These are phyloP conservation scores for Drosophila phalerata DNA, from an alignment of 2,888 invertebrate species.

Conservation along the genomic window DNA sequence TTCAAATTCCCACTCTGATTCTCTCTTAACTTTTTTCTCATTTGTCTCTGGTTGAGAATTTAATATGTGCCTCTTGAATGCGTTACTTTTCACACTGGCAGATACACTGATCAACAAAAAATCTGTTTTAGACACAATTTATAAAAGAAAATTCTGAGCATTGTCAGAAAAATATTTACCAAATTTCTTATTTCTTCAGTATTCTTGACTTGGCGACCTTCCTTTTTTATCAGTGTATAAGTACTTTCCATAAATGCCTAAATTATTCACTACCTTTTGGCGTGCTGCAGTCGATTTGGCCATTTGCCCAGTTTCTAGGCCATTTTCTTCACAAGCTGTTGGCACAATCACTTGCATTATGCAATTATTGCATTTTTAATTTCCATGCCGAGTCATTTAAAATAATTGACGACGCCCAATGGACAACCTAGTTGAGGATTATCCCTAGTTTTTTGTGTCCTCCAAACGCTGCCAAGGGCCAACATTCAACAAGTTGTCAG, in stretches of 20 bases:
- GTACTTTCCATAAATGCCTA: conserved; percentile 14
- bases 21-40: conserved; percentile 7
- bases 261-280: conserved; percentile 53
- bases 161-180: no score
- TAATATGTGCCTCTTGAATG: conserved; percentile 16
- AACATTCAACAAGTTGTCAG: conserved; percentile 62
- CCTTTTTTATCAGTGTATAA: not conserved
- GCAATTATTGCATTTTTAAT: conserved; percentile 76
- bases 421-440: not conserved
- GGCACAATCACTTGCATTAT: conserved; percentile 62
- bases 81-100: conserved; percentile 30
- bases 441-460: conserved; percentile 13
- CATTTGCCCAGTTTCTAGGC: conserved; percentile 35
- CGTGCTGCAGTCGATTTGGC: conserved; percentile 47
- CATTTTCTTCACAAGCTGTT: conserved; percentile 32
- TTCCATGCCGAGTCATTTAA: conserved; percentile 74
- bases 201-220: no score
- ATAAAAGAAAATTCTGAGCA: no score
- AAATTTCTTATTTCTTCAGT: no score
- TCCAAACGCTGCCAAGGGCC: conserved; percentile 46
- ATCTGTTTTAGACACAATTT: no score
- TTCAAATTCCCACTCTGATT: conserved; percentile 14
- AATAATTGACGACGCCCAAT: conserved; percentile 67
- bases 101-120: no score
- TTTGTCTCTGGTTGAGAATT: conserved; percentile 20